Evolutionary conservation across 2,797 vertebrate species (phyloP), one percentile per base, ranked within the genome.

Genomic region (Eremophila alpestris): DNA sequence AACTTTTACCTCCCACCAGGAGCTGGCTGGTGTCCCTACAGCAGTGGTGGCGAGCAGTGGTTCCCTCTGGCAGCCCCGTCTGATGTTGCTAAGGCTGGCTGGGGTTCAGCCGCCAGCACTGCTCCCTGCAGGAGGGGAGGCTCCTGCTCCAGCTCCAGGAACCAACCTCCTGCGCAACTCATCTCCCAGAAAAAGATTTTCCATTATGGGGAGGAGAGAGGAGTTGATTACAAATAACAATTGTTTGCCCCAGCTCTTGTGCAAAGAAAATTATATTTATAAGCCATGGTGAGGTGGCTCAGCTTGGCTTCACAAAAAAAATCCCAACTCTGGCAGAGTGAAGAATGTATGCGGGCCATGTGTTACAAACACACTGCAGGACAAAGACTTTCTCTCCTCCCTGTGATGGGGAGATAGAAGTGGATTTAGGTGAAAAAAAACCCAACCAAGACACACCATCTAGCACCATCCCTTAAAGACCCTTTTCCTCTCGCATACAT

Each of bases 401-500:
- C 75, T 63, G 89, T 11, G 62, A 80, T 52, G 46, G 48, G 43
- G 67, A 80, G 68, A 60, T 18, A 89, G 70, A 87, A 83, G 83
- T 85, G 81, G 73, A 69, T 58, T 90, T 64, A 18, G n/a, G 27
- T 7, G 62, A 74, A 59, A 65, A 73, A 59, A 68, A 17, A 20
- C 1, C 0, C 36, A 34, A 49, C 36, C 59, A 69, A 71, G 55
- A 83, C 64, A 68, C 46, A 65, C 54, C 62, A 80, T 73, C 83
- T 56, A 84, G 70, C 70, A 27, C 48, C 56, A 60, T 89, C 78
- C 93, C 73, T 90, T 84, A 87, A 96, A 96, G 82, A 91, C 71
- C 52, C 85, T 94, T 84, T 91, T 96, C 86, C 77, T 94, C 94
- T 94, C 46, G 87, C 90, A 94, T 59, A 77, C 83, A 82, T 93